These are phyloP conservation scores for Varanus salvator DNA, from an alignment of 2,113 vertebrate species.

Conservation along the genomic window DNA sequence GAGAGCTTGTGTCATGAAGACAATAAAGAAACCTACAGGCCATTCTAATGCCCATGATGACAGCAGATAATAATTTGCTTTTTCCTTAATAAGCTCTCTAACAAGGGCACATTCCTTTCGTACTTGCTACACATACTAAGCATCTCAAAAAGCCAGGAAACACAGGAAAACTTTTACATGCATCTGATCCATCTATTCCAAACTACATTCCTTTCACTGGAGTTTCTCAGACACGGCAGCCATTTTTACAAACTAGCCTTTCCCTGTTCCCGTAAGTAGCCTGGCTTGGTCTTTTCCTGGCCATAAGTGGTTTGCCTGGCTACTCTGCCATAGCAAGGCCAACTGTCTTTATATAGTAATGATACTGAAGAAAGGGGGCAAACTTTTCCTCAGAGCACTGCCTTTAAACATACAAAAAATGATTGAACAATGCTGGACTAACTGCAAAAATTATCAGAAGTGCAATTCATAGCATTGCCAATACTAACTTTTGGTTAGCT, in stretches of 20 bases:
- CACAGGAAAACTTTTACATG: neutral
- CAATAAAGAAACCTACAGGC: too few relatives aligned
- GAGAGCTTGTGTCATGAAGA: neutral
- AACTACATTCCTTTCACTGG: neutral
- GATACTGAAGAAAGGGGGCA: neutral
- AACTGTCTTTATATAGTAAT: neutral
- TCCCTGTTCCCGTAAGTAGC: neutral
- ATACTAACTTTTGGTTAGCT: neutral
- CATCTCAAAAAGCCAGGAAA: neutral
- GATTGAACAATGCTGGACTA: neutral
- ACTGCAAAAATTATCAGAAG: neutral
- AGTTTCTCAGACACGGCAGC: neutral
- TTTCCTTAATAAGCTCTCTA: neutral
- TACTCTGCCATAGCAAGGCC: neutral
- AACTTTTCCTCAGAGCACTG: neutral
- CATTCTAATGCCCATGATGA: neutral
- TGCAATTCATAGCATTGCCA: neutral
- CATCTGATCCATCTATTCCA: neutral
- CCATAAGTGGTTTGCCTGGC: neutral
- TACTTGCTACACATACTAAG: neutral
- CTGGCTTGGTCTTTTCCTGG: neutral
- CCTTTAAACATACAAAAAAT: neutral
- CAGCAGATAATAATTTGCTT: neutral
- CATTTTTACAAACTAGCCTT: neutral
- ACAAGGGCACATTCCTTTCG: neutral